Conservation (phyloP, 2,888 invertebrate genomes). For the Diarsia dahlii region DNA sequence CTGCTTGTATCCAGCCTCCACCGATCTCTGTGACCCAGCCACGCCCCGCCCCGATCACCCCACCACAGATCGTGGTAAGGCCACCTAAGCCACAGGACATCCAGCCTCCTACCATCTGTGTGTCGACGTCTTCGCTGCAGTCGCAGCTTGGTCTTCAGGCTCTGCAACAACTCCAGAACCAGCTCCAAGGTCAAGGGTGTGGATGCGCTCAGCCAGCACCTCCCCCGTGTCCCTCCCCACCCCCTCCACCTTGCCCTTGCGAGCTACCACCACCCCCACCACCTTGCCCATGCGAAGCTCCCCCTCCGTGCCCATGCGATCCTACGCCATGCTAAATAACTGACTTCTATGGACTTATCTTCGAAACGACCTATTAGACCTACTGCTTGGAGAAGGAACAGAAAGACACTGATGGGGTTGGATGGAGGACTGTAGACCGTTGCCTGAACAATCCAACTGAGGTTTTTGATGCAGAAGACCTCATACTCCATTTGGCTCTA, state of each 20-base stretch:
- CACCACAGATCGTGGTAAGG: conserved; percentile 75
- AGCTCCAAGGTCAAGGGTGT: conserved; percentile 16
- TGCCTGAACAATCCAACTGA: not conserved
- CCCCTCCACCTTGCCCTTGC: conserved; percentile 21
- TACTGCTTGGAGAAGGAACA: conserved; percentile 29
- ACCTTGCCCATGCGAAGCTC: conserved; percentile 12
- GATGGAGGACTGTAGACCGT: conserved; percentile 18
- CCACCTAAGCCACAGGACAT: conserved; percentile 72
- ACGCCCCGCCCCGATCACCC: conserved; percentile 68
- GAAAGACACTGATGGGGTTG: not conserved
- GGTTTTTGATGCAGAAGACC: conserved; percentile 3
- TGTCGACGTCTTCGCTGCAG: conserved; percentile 61
- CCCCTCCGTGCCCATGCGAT: conserved; percentile 8
- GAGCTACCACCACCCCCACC: not conserved
- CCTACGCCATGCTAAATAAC: conserved; percentile 51
- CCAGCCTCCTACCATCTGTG: conserved; percentile 74
- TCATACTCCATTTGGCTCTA: not conserved
- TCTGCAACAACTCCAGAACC: not conserved
- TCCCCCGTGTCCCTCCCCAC: conserved; percentile 14
- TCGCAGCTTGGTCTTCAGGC: not conserved
- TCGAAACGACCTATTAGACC: conserved; percentile 1
- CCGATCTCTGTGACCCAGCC: conserved; percentile 77
- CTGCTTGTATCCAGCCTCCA: conserved; percentile 73
- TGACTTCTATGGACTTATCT: conserved; percentile 28
- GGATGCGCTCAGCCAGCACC: conserved; percentile 29